Evolutionary conservation across 2,888 invertebrate genomes (phyloP).

Genomic region (Pinctada fucata): DNA sequence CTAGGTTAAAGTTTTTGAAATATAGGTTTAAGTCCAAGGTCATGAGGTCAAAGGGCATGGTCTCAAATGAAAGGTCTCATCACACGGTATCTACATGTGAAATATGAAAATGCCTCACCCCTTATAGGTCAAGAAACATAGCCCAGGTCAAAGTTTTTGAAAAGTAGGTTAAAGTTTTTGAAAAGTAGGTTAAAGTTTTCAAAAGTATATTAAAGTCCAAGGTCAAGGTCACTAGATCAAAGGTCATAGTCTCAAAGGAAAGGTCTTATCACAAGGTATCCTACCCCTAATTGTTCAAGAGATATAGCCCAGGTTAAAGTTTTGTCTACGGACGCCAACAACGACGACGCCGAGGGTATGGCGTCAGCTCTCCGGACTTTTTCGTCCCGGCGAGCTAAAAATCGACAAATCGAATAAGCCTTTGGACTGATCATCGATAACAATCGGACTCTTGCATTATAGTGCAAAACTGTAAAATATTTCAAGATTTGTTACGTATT

Average conservation of each 20-base stretch:
- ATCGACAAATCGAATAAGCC: not conserved
- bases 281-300: not conserved
- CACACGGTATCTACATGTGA: not conserved
- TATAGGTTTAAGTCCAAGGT: not conserved
- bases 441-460: too few relatives aligned
- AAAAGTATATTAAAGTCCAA: not conserved
- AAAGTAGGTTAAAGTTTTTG: too few relatives aligned
- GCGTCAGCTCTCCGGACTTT: not conserved
- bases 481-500: too few relatives aligned
- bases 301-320: not conserved
- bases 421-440: too few relatives aligned
- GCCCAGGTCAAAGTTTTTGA: too few relatives aligned
- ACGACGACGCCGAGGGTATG: not conserved
- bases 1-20: not conserved
- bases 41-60: not conserved
- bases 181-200: too few relatives aligned
- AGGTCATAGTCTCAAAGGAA: not conserved
- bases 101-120: not conserved
- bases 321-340: too few relatives aligned
- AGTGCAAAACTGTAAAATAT: too few relatives aligned
- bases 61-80: not conserved
- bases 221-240: not conserved
- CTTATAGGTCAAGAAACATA: not conserved
- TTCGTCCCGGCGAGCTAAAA: not conserved
- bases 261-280: not conserved